These are phyloP conservation scores for Drosophila pruinosa DNA, from an alignment of 1,140 invertebrate genomes.

Conservation along the genomic window DNA sequence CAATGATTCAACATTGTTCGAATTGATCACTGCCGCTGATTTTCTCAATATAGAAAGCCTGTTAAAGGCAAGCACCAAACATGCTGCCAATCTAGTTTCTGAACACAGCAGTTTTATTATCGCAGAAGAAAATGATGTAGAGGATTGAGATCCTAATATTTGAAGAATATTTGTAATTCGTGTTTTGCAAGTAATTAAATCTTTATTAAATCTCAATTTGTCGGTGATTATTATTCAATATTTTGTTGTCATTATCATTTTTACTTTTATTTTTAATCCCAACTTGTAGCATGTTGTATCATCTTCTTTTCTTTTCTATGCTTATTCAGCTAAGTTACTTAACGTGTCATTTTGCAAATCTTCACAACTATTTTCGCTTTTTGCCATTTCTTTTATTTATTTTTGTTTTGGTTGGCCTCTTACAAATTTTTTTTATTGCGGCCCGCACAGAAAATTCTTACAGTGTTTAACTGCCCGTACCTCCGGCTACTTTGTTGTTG, in stretches of 20 bases:
- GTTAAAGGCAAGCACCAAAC: slow-evolving; percentile 1
- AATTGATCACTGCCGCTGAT: slow-evolving; percentile 40
- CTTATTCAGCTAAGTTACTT: slow-evolving; percentile 61
- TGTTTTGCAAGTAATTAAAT: slow-evolving; percentile 75
- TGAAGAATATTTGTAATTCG: too few relatives aligned
- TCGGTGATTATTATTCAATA: slow-evolving; percentile 80
- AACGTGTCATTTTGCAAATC: slow-evolving; percentile 39
- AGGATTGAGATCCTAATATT: too few relatives aligned
- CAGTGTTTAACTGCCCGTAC: slow-evolving; percentile 17
- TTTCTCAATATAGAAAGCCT: slow-evolving; percentile 36
- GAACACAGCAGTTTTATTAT: background rate
- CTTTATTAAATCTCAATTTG: slow-evolving; percentile 79
- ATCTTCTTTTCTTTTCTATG: slow-evolving; percentile 43
- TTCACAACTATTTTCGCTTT: slow-evolving; percentile 30
- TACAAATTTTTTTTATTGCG: slow-evolving; percentile 9
- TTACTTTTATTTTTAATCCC: slow-evolving; percentile 24
- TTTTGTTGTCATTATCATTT: slow-evolving; percentile 44
- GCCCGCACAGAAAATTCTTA: slow-evolving; percentile 16
- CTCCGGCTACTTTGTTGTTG: slow-evolving; percentile 27
- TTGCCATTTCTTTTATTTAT: slow-evolving; percentile 5
- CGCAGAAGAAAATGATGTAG: background rate
- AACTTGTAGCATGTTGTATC: slow-evolving; percentile 7
- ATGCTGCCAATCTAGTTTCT: slow-evolving; percentile 23
- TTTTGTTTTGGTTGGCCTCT: slow-evolving; percentile 4
- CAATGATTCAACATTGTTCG: background rate